Evolutionary conservation across 2,797 vertebrate species (phyloP), one percentile per base, ranked within the genome.

Genomic region (Micromesistius poutassou): DNA sequence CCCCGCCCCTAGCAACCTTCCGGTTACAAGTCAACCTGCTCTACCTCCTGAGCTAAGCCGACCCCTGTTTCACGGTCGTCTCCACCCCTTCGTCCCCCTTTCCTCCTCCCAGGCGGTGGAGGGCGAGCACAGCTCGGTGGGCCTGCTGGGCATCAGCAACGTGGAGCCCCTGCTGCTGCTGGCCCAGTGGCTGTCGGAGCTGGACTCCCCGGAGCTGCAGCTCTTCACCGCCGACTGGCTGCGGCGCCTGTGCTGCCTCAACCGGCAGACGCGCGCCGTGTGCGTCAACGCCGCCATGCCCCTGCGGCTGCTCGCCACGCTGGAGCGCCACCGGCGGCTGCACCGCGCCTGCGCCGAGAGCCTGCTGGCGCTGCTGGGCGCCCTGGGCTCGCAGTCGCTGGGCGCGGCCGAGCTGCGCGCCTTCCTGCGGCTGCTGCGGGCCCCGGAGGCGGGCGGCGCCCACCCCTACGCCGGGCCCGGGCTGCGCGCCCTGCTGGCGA

Each of bases 251-350:
- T 97, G 96, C 91, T 96, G 95, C 86, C 95, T 98, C 76, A 97
- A 99, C 92, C 95, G 96, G 0, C 96, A 96, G 87, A 98, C 96
- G 38, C 95, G 98, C 2, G 96, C 96, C 77, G 95, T 93, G 0
- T 98, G 98, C 9, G 97, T 99, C 81, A 99, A 99, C 7, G 96
- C 97, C 0, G 93, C 91, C 87, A 98, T 97, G 96, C 95, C 96
- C 76, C 90, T 93, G 87, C 88, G 87, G 3, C 94, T 96, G 42
- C 95, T 98, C 33, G 93, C 94, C 46, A 92, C 95, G 0, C 91
- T 99, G 66, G 92, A 90, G 30, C 89, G 79, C 22, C 95, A 96
- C 75, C 83, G 89, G 0, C 85, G 73, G 0, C 94, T 98, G 0
- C 96, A 97, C 78, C 87, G 92, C 72, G 90, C 91, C 16, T 97